Base-by-base conservation (phyloP, 30 jellyfish, hydroid and myxozoan species). In the Cassiopea andromeda region DNA sequence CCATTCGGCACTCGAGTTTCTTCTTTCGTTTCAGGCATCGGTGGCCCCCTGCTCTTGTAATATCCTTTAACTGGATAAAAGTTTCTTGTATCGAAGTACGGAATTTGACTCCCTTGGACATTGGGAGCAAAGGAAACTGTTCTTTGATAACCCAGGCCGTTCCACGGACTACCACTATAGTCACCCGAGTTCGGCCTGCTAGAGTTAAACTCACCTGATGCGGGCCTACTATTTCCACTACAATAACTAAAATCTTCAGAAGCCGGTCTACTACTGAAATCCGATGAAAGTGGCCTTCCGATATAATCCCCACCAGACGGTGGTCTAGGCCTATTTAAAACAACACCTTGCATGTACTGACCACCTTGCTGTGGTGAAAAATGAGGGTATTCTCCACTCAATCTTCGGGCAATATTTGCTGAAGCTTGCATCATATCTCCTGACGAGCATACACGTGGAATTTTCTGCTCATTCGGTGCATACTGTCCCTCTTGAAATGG, bases 281-380 rank as follows among this genome's bases (percentile, higher is more conserved):
- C 98, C 59, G 98, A 94, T 9, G 98, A 94, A 61, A 94, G 77
- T 46, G 98, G 98, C 57, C 98, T 27, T 69, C 98, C 98, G n/a
- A 94, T 74, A 75, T 83, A 81, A 18, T 94, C 98, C 4, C 94
- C 98, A 67, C 97, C 97, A 17, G 97, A 85, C 1, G 83, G 96
- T 6, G 97, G 94, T 75, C 97, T 70, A 7, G 90, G 90, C 73
- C 97, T 60, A 12, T 86, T 88, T 19, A 92, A 69, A 10, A 75
- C 81, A 82, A 94, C 88, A 48, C 87, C 81, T 45, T 84, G 92
- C 87, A 89, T 73, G 49, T 60, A 83, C 64, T 82, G 97, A 7
- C 93, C 93, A 19, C 77, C 81, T 72, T 85, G 95, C 46, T 93
- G 97, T 15, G 61, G 87, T 43, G 89, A 78, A 69, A 49, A 89